Evolutionary conservation across 2,888 invertebrate species (phyloP).

Genomic region (Polietes domitor): DNA sequence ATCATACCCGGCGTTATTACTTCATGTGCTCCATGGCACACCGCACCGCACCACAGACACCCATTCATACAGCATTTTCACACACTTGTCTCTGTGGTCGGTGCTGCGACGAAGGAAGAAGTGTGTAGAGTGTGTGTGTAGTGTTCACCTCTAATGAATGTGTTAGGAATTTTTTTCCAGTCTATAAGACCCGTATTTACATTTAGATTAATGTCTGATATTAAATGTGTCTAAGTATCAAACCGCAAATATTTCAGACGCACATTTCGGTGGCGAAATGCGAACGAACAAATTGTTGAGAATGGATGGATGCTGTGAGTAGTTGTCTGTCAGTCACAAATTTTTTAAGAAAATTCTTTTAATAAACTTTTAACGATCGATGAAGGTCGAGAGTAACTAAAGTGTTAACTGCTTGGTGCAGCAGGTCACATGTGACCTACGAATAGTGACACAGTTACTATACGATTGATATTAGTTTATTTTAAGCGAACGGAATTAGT

Average conservation of each 20-base stretch:
- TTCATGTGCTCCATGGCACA: neutral
- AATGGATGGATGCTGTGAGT: too few species aligned
- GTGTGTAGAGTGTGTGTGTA: conserved; percentile 44
- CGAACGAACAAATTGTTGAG: too few species aligned
- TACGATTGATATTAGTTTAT: too few species aligned
- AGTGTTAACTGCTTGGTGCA: too few species aligned
- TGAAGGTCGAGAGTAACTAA: too few species aligned
- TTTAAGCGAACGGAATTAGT: too few species aligned
- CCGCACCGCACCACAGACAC: conserved; percentile 28
- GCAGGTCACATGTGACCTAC: too few species aligned
- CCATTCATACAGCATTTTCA: neutral
- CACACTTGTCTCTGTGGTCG: conserved; percentile 59
- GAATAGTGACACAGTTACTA: too few species aligned
- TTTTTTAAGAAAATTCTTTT: too few species aligned
- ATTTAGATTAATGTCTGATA: conserved; percentile 49
- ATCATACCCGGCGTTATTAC: conserved; percentile 51
- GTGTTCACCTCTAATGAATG: conserved; percentile 40
- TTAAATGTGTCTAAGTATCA: conserved; percentile 49
- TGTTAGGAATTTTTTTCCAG: conserved; percentile 26
- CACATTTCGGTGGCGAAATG: neutral
- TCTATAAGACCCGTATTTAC: neutral
- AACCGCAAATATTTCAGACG: conserved; percentile 53
- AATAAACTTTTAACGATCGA: too few species aligned
- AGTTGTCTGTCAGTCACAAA: too few species aligned
- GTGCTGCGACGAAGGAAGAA: neutral